Evolutionary conservation across 2,113 vertebrate genomes (phyloP), one percentile per base, ranked within the genome.

Genomic region (Mastomys coucha): DNA sequence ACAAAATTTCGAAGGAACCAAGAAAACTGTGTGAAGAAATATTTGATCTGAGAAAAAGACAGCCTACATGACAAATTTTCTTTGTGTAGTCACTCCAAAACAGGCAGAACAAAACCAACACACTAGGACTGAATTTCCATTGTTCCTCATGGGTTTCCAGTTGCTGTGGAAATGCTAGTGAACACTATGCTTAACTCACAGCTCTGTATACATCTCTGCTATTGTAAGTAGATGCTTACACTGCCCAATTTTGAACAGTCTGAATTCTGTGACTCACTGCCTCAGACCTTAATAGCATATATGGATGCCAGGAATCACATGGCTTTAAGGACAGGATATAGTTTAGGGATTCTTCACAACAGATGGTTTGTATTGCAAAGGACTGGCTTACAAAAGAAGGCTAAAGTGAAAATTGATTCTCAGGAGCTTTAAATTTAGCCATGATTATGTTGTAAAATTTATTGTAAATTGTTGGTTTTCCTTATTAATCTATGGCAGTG

Each of bases 321-420:
- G 93, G 20, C 33, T 95, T 91, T 94, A 81, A 94, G 39, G 53
- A n/a, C 7, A 92, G 26, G 1, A 31, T 13, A 1, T 92, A 91
- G 63, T 42, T 81, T 82, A 78, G 39, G 2, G 31, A 73, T 94
- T 96, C 28, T 82, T 91, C 65, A 82, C 1, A 86, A 60, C 24
- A 95, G 31, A 19, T 58, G 45, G 28, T 2, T 69, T 69, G 19
- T 33, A 56, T 94, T 90, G 31, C 82, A 91, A 91, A 89, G 39
- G 84, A 33, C 13, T 91, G 33, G 12, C 6, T 72, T 93, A 17
- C n/a, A 95, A 94, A 65, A 85, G 31, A 49, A 94, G 88, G 73
- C 22, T 88, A 93, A 95, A 65, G 24, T 93, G 58, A 12, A 95
- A 96, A 90, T 81, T 80, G 6, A 75, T 89, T 33, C 53, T 51